These are phyloP conservation scores for Graptemys geographica DNA, from an alignment of 2,797 vertebrate genomes.

Conservation along the genomic window DNA sequence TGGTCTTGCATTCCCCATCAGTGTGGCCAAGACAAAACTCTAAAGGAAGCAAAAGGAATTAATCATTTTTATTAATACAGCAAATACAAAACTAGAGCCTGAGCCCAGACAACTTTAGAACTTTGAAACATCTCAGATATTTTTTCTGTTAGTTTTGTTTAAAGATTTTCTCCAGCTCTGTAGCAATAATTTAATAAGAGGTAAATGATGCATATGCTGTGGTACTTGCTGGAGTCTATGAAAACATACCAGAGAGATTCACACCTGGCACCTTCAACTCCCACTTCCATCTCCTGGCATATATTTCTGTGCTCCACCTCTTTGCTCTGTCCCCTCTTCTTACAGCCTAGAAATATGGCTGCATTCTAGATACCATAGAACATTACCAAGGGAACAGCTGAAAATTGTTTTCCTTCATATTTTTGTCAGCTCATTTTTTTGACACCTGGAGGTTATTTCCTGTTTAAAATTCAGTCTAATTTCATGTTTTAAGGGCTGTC, in stretches of 20 bases:
- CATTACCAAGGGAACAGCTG: not conserved
- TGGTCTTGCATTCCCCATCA: conserved; percentile 1
- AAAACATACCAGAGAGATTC: not conserved
- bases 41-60: conserved; percentile 23
- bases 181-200: not conserved
- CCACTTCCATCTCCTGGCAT: not conserved
- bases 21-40: conserved; percentile 7
- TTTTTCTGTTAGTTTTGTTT: conserved; percentile 1
- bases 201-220: not conserved
- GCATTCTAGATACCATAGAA: not conserved
- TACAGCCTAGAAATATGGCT: not conserved
- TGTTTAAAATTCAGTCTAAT: not conserved
- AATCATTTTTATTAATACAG: conserved; percentile 38
- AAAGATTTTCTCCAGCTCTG: not conserved
- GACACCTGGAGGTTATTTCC: not conserved
- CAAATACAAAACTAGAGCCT: conserved; percentile 47
- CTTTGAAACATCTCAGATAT: conserved; percentile 1
- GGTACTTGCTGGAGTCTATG: not conserved
- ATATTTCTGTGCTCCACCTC: not conserved
- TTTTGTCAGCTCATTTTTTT: not conserved
- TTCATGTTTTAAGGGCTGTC: not conserved
- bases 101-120: not conserved
- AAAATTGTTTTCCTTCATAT: not conserved
- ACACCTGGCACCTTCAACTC: not conserved
- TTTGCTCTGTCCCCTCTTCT: not conserved